These are phyloP conservation scores for Marronus borbonicus DNA, from an alignment of 2,888 invertebrate genomes.

Conservation along the genomic window DNA sequence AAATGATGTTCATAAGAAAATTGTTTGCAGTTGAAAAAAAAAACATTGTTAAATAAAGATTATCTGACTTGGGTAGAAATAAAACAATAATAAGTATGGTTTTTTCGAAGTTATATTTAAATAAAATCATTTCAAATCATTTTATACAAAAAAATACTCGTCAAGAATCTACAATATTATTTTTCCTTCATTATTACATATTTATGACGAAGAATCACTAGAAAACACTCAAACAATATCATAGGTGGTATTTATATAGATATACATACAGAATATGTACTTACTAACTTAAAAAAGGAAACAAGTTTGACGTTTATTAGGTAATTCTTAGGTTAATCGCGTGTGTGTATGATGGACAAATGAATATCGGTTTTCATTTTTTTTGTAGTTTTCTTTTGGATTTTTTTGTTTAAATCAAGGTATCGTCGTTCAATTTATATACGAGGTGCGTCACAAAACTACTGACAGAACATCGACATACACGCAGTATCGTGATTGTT, in stretches of 20 bases:
- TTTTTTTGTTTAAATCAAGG: neutral
- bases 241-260: conserved; percentile 34
- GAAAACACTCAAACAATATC: conserved; percentile 65
- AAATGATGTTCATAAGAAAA: too few relatives aligned
- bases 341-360: conserved; percentile 20
- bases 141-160: conserved; percentile 53
- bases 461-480: neutral
- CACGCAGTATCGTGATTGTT: too few relatives aligned
- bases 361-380: conserved; percentile 1
- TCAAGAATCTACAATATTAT: conserved; percentile 53
- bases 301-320: conserved; percentile 20
- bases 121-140: conserved; percentile 58
- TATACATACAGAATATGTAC: conserved; percentile 30
- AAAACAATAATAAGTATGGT: conserved; percentile 25
- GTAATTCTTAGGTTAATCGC: conserved; percentile 11
- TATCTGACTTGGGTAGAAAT: neutral
- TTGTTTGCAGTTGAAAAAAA: too few relatives aligned
- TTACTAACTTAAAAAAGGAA: conserved; percentile 22
- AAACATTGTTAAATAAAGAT: too few relatives aligned
- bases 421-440: neutral
- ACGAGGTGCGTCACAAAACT: neutral
- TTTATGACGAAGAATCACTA: conserved; percentile 62
- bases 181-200: conserved; percentile 54
- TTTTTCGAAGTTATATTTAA: conserved; percentile 57
- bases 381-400: neutral